phyloP scores from a whole-genome alignment of 2,113 vertebrate species.

The Ctenomys sociabilis region DNA sequence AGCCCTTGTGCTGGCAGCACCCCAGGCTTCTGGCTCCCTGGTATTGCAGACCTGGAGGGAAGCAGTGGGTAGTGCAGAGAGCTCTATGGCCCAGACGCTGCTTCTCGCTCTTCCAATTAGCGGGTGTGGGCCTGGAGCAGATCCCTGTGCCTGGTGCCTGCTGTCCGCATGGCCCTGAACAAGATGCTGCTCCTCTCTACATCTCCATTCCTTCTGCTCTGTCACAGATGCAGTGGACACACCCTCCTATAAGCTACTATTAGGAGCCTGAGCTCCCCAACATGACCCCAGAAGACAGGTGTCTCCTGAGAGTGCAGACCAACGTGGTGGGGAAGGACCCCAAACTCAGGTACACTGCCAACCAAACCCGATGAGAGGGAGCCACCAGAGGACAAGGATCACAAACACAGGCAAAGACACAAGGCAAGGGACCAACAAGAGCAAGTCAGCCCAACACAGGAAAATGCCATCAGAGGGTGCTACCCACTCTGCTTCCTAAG shows the following conservation, averaged over 20 bases:
- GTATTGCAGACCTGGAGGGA: no score
- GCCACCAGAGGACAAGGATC: not conserved
- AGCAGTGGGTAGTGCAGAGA: rapidly evolving
- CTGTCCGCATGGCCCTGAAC: not conserved
- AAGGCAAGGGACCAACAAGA: rapidly evolving
- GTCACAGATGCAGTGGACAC: no score
- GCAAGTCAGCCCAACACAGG: not conserved
- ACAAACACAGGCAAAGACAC: not conserved
- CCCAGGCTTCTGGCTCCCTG: not conserved
- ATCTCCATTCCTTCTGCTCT: not conserved
- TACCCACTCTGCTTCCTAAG: not conserved
- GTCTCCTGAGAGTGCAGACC: not conserved
- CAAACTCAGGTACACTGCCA: not conserved
- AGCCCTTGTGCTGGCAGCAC: not conserved
- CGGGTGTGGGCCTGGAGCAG: not conserved
- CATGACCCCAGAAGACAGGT: no score
- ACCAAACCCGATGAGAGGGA: no score
- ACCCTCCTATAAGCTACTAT: not conserved
- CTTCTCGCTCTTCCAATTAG: not conserved
- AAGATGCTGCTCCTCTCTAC: not conserved
- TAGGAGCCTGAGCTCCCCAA: not conserved
- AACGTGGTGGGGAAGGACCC: rapidly evolving
- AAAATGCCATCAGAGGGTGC: not conserved
- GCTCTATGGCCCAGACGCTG: not conserved
- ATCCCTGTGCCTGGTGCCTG: not conserved